Evolutionary conservation across 2,797 vertebrate genomes (phyloP), one percentile per base, ranked within the genome.

Genomic region (Pampus argenteus): DNA sequence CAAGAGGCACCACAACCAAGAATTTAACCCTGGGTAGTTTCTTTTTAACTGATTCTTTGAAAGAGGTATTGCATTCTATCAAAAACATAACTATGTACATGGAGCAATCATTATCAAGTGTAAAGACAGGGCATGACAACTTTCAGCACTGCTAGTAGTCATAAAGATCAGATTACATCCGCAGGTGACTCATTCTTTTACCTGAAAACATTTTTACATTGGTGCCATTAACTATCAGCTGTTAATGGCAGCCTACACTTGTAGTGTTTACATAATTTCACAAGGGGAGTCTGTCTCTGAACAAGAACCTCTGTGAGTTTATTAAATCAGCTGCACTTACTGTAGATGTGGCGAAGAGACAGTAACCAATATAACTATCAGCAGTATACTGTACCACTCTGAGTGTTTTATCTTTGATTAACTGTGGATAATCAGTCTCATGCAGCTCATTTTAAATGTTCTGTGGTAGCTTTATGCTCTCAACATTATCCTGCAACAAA

Each of bases 151-250:
- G n/a, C n/a, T 14, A 10, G 23, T 14, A 8, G 23, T 42, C 36
- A 18, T 34, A 15, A 45, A 48, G 29, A 60, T 42, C 54, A 57
- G 26, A 71, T 66, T 62, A 42, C 36, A 50, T 11, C 52, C 4
- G 4, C 59, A 31, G 14, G 54, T 61, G 62, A 65, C 47, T 77
- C 48, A 74, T 64, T 74, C 54, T 74, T 77, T 65, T 49, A 71
- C 48, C 60, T 66, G 34, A 61, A 74, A 75, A 51, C 28, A 50
- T 36, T 58, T 78, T 61, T 60, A 55, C 47, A 31, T 29, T 38
- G 54, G 60, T 75, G 29, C 57, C 51, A 66, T 23, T 82, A 54
- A 64, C 28, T 25, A 66, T 23, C 79, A 54, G 60, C 28, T 25
- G 13, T 10, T 49, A 25, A 44, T 61, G 26, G 18, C 47, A 72